These are phyloP conservation scores for Pemphredon lugubris DNA, from an alignment of 2,888 invertebrate species.

Conservation along the genomic window DNA sequence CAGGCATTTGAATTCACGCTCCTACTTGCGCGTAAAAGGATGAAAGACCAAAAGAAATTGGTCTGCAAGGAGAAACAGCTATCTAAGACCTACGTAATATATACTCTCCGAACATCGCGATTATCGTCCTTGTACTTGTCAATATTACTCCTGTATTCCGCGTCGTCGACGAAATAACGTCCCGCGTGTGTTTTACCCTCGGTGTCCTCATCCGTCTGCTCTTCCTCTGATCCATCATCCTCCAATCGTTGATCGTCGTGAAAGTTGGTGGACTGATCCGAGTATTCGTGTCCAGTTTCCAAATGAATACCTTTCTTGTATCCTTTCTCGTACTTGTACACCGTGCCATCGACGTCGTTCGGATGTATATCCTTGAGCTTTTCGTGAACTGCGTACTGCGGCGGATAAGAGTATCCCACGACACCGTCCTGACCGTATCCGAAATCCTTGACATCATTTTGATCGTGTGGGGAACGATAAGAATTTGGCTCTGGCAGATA, in stretches of 20 bases:
- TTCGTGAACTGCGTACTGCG: conserved; percentile 67
- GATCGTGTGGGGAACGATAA: conserved; percentile 39
- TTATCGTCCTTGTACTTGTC: no score
- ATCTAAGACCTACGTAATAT: no score
- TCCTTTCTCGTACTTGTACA: conserved; percentile 64
- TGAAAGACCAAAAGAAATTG: no score
- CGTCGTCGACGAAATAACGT: conserved; percentile 57
- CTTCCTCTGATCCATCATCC: conserved; percentile 58
- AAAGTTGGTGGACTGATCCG: conserved; percentile 70
- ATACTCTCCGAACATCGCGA: no score
- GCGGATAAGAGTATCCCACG: conserved; percentile 62
- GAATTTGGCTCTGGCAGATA: conserved; percentile 56
- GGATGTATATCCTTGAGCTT: conserved; percentile 56
- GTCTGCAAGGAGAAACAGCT: no score
- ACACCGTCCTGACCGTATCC: conserved; percentile 65
- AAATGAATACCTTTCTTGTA: conserved; percentile 66
- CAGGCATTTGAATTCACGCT: no score
- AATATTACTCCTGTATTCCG: conserved; percentile 42
- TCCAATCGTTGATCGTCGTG: conserved; percentile 73
- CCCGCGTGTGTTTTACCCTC: conserved; percentile 48
- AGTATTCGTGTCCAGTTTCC: conserved; percentile 68
- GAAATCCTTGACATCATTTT: conserved; percentile 74
- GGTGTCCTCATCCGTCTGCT: conserved; percentile 44
- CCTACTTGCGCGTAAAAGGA: no score
- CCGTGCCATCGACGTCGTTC: conserved; percentile 38